Percentiles rank a stretch among this genome's conserved stretches.
These are phyloP conservation scores for Nyctibius bracteatus DNA, from an alignment of 2,113 vertebrate genomes.

Conservation along the genomic window DNA sequence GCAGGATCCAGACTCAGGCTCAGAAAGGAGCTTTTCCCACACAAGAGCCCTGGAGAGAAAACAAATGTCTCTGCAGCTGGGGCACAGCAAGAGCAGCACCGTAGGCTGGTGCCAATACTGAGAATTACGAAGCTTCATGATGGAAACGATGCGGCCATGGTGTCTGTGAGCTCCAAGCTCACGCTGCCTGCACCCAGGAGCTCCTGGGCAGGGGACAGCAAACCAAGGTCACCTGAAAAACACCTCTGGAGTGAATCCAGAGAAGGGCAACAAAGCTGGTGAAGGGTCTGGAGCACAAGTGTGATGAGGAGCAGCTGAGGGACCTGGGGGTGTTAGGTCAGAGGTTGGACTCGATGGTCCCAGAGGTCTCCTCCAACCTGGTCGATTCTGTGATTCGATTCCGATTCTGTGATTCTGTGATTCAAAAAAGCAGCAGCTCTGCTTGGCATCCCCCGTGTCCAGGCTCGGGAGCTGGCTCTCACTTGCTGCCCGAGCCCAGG, in stretches of 20 bases:
- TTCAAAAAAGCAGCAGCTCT: background rate
- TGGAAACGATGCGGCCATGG: accelerated
- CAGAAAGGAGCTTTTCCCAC: background rate
- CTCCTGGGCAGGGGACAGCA: background rate
- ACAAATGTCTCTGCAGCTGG: background rate
- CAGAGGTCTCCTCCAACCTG: too few species aligned
- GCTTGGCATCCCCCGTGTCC: accelerated
- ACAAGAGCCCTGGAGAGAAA: background rate
- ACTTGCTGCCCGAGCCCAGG: background rate
- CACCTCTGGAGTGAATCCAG: too few species aligned
- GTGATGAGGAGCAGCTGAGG: too few species aligned
- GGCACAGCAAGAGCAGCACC: background rate
- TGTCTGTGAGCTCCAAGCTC: background rate
- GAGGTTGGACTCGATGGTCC: too few species aligned
- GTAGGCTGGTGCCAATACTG: background rate
- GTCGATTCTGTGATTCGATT: too few species aligned
- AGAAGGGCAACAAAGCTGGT: too few species aligned
- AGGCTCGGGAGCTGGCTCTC: background rate
- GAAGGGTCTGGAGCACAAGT: too few species aligned
- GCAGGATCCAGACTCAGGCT: background rate
- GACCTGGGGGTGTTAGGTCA: too few species aligned
- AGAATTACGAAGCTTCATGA: background rate
- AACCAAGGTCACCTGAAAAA: background rate
- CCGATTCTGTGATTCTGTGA: too few species aligned
- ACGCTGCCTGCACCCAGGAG: background rate